phyloP scores from a whole-genome alignment of 1,140 invertebrate species.

The Tenebrio molitor region DNA sequence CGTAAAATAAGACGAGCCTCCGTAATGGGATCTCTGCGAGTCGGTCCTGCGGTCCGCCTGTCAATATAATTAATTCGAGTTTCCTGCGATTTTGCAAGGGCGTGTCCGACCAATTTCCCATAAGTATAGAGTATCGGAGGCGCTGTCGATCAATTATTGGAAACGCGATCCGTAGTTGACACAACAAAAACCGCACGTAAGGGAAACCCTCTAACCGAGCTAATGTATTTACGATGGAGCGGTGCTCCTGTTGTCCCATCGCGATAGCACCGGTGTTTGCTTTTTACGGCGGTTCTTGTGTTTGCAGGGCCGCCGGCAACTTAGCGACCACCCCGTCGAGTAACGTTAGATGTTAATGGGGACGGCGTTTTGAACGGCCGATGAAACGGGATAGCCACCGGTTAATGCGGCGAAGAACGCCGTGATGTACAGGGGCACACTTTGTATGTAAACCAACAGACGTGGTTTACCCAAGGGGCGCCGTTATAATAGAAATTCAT shows the following conservation, averaged over 20 bases:
- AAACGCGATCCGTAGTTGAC: slow-evolving; percentile 26
- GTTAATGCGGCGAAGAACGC: not conserved
- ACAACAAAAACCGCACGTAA: slow-evolving; percentile 36
- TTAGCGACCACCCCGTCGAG: not conserved
- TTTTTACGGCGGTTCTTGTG: not conserved
- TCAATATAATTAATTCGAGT: slow-evolving; percentile 23
- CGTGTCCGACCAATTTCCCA: slow-evolving; percentile 36
- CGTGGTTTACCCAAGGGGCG: slow-evolving; percentile 13
- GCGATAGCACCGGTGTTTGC: slow-evolving; percentile 5
- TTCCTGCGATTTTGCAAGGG: slow-evolving; percentile 25
- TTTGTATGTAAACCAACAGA: slow-evolving; percentile 8
- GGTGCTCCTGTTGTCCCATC: slow-evolving; percentile 14
- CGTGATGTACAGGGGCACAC: not conserved
- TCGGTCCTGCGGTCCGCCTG: not conserved
- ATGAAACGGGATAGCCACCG: not conserved
- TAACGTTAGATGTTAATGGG: not conserved
- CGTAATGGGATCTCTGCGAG: slow-evolving; percentile 1
- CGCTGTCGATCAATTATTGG: slow-evolving; percentile 36
- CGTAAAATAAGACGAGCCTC: not conserved
- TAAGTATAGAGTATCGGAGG: slow-evolving; percentile 28
- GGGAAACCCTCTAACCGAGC: slow-evolving; percentile 29
- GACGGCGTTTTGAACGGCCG: not conserved
- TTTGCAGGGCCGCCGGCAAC: not conserved
- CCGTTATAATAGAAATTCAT: slow-evolving; percentile 36
- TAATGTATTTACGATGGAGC: slow-evolving; percentile 19